Conservation (phyloP, 1,140 invertebrate genomes). For the Drosophila pallidifrons region DNA sequence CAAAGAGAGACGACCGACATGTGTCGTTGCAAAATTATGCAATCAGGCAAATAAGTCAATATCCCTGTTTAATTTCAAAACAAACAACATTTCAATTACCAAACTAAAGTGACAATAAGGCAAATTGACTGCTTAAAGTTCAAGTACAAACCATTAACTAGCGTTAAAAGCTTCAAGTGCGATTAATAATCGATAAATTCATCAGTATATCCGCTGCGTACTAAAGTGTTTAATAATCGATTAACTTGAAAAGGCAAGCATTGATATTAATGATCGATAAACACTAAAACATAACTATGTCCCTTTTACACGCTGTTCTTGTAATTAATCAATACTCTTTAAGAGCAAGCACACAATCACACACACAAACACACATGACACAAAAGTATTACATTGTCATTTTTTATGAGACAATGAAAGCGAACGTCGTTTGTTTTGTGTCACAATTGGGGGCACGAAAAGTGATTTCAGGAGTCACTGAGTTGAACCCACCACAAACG, state of each 20-base stretch:
- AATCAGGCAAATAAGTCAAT: no score
- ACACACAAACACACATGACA: not conserved
- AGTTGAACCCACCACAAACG: not conserved
- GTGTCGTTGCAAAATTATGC: no score
- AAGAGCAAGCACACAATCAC: not conserved
- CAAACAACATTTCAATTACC: no score
- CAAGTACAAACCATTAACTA: not conserved
- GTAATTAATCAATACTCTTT: conserved; percentile 24
- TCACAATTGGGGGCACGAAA: not conserved
- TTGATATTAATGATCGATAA: not conserved
- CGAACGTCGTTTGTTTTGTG: conserved; percentile 1
- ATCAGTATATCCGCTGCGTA: no score
- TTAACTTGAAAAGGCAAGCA: not conserved
- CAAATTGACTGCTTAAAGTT: no score
- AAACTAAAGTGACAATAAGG: no score
- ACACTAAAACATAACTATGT: not conserved
- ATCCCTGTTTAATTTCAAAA: no score
- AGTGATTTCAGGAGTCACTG: conserved; percentile 6
- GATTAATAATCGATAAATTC: not conserved
- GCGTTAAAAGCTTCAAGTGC: not conserved
- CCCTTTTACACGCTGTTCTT: not conserved
- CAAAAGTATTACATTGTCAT: conserved; percentile 1
- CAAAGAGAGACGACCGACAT: no score
- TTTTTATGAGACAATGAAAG: conserved; percentile 9
- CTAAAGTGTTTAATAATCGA: not conserved